Percentiles rank a stretch among this genome's conserved stretches.
Evolutionary conservation across 2,888 invertebrate species (phyloP).

Genomic region (Ennomos fuscantarius): DNA sequence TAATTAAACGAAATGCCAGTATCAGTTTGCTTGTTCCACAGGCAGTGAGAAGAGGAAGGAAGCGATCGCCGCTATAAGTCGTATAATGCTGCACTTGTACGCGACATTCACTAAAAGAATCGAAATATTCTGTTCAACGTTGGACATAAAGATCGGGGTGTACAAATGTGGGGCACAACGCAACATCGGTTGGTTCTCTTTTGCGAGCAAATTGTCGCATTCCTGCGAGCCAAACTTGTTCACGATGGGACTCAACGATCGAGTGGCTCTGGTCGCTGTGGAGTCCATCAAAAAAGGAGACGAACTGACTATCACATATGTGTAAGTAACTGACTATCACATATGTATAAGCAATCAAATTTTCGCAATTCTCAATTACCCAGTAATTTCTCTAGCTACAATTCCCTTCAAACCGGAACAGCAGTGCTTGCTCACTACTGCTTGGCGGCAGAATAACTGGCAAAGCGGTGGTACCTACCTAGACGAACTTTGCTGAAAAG

Average conservation of each 20-base stretch:
- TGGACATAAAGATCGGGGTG: background rate
- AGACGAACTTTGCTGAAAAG: no score
- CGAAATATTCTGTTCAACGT: constrained; percentile 4
- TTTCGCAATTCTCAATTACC: no score
- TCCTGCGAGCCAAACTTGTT: constrained; percentile 40
- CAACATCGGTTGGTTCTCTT: constrained; percentile 27
- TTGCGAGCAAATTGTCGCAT: constrained; percentile 31
- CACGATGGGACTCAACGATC: constrained; percentile 26
- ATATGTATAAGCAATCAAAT: no score
- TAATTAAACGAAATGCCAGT: no score
- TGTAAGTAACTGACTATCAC: no score
- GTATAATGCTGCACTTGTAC: constrained; percentile 25
- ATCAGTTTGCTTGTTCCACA: background rate
- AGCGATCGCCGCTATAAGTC: constrained; percentile 20
- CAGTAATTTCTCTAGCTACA: no score
- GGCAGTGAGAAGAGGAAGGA: constrained; percentile 3
- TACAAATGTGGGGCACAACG: background rate
- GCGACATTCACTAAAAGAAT: constrained; percentile 21
- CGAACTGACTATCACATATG: constrained; percentile 65
- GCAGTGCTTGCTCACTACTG: no score
- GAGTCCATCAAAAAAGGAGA: constrained; percentile 39
- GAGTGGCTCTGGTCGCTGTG: constrained; percentile 21
- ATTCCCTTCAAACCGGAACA: no score
- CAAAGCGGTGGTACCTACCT: no score
- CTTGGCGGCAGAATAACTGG: no score